Evolutionary conservation across 2,113 vertebrate species (phyloP), one percentile per base, ranked within the genome.

Genomic region (Capreolus pygargus): DNA sequence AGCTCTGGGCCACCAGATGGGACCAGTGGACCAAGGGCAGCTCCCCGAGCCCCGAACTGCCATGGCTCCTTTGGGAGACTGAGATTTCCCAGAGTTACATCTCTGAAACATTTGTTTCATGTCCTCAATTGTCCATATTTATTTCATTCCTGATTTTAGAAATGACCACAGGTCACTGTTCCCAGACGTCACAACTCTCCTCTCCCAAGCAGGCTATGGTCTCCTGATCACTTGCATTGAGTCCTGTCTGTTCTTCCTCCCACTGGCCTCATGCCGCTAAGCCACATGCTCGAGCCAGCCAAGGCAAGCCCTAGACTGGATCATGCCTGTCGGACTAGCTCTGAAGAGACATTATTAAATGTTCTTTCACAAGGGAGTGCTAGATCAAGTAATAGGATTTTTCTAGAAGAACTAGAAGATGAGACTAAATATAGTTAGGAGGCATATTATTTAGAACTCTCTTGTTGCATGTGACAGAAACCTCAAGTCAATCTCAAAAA

Each of bases 131-230:
- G 76, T 89, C 57, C 21, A 39, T 86, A n/a, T 90, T 79, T 90
- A 92, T 95, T 82, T 96, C 60, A 92, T 64, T 92, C n/a, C 55
- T 78, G 54, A 91, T 61, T 95, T 94, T 89, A 60, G 36, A 93
- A 94, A 61, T 86, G 54, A 78, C 60, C 43, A 84, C 5, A 36
- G 6, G 67, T 11, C 50, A 57, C n/a, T 79, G n/a, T 94, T 93
- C 45, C 82, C n/a, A 89, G 86, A 81, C 3, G 30, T 12, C 25
- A 88, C 39, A 81, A 28, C 14, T 90, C 33, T 39, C 54, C 33
- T 85, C 9, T 90, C 76, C 15, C 60, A 89, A 92, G 36, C 28
- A 87, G 83, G 33, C 27, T 47, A 33, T 5, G n/a, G 11, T 30
- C 91, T 74, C 43, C 55, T 95, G 74, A 90, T 30, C 23, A 19